Conservation (phyloP, 2,113 vertebrate species). For the Pygathrix nemaeus region DNA sequence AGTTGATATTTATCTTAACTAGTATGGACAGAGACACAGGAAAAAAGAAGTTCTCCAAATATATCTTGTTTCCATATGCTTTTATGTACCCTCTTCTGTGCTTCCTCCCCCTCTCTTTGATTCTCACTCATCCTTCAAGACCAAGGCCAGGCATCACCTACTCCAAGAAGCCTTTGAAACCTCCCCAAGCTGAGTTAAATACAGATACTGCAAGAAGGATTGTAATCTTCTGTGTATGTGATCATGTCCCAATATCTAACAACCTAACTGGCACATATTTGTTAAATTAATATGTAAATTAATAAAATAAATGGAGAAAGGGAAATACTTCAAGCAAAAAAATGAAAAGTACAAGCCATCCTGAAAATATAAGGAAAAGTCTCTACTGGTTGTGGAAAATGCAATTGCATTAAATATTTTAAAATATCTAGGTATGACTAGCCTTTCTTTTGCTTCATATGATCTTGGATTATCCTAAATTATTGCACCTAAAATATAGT, state of each 20-base stretch:
- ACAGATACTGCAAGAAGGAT: neutral
- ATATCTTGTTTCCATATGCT: neutral
- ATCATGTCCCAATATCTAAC: neutral
- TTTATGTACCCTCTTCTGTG: neutral
- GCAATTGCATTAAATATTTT: constrained; percentile 1
- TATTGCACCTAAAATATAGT: neutral
- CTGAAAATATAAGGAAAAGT: constrained; percentile 17
- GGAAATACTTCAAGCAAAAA: neutral
- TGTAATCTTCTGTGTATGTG: neutral
- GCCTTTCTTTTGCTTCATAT: neutral
- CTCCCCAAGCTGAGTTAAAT: neutral
- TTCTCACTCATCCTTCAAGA: neutral
- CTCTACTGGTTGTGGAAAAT: neutral
- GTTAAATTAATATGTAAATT: neutral
- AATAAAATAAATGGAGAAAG: neutral
- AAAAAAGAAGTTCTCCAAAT: neutral
- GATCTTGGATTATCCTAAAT: neutral
- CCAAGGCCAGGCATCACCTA: neutral
- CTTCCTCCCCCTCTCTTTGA: neutral
- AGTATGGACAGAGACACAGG: neutral
- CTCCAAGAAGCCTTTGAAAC: neutral
- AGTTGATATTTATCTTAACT: neutral
- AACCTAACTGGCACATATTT: neutral
- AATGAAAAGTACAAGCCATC: neutral
- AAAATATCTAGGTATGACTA: neutral